phyloP scores from a whole-genome alignment of 2,113 vertebrate genomes.

The Kryptolebias marmoratus region DNA sequence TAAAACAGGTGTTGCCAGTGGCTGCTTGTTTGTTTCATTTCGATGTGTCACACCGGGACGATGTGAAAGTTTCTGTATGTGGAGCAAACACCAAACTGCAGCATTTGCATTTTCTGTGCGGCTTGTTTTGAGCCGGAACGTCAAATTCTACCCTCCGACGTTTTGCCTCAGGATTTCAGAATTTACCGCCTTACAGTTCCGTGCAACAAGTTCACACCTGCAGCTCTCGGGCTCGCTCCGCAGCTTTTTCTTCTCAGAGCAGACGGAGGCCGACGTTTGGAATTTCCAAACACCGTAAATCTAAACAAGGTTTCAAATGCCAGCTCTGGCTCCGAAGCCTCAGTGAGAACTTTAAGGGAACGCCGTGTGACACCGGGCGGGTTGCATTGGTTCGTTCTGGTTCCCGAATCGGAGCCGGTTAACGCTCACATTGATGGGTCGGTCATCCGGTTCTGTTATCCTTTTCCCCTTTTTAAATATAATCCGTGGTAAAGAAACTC shows the following conservation, averaged over 20 bases:
- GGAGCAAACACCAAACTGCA: not conserved
- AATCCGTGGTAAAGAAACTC: too few relatives aligned
- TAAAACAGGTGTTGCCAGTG: not conserved
- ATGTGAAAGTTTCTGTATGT: not conserved
- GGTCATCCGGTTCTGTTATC: too few relatives aligned
- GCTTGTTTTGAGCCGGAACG: not conserved
- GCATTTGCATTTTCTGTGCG: not conserved
- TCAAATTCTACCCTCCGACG: not conserved
- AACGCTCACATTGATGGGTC: too few relatives aligned
- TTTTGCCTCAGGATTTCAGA: not conserved
- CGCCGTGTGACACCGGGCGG: not conserved
- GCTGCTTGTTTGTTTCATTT: not conserved
- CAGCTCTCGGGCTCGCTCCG: not conserved
- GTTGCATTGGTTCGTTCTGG: too few relatives aligned
- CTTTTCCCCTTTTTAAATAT: too few relatives aligned
- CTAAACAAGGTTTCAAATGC: not conserved
- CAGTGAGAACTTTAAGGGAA: not conserved
- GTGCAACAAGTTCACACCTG: slow-evolving; percentile 43
- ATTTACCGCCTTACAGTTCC: not conserved
- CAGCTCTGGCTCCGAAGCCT: not conserved
- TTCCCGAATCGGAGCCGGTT: too few relatives aligned
- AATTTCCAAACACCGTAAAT: not conserved
- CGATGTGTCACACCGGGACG: not conserved
- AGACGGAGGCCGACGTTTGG: not conserved
- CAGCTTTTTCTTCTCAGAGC: not conserved